Evolutionary conservation across 2,797 vertebrate species (phyloP).

Genomic region (Ctenopoma multispine): DNA sequence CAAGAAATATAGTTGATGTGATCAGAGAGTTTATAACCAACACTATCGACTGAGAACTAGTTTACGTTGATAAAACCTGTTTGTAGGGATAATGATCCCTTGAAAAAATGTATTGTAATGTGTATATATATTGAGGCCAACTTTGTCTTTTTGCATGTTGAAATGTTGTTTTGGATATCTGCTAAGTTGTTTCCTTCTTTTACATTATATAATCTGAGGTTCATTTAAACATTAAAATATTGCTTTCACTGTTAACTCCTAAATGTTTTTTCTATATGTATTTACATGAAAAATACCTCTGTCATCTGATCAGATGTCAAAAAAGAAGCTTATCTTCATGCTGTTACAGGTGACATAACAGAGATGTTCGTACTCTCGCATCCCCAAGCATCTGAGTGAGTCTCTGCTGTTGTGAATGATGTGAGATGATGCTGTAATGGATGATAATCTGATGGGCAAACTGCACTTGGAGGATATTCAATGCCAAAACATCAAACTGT

Average conservation of each 20-base stretch:
- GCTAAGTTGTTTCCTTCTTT: constrained; percentile 65
- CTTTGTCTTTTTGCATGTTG: constrained; percentile 81
- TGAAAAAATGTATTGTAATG: constrained; percentile 48
- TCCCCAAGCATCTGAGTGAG: constrained; percentile 19
- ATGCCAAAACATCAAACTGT: constrained; percentile 68
- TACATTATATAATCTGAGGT: constrained; percentile 63
- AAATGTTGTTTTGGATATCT: constrained; percentile 71
- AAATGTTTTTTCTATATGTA: constrained; percentile 63
- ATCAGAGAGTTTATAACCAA: constrained; percentile 45
- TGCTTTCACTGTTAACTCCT: constrained; percentile 71
- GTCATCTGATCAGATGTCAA: constrained; percentile 71
- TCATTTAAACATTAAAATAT: constrained; percentile 69
- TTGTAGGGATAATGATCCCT: constrained; percentile 32
- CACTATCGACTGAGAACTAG: constrained; percentile 53
- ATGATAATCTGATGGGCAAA: constrained; percentile 39
- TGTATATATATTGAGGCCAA: constrained; percentile 71
- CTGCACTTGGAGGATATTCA: constrained; percentile 49
- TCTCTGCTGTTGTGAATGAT: constrained; percentile 39
- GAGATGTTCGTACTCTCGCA: constrained; percentile 26
- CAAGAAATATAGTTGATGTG: constrained; percentile 25
- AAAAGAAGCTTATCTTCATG: constrained; percentile 54
- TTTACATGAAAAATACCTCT: constrained; percentile 82
- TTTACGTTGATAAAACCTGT: constrained; percentile 42
- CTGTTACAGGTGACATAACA: constrained; percentile 39
- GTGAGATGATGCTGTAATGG: constrained; percentile 33